Percentiles rank a stretch among this genome's conserved stretches.
These are phyloP conservation scores for Drosophila kanekoi DNA, from an alignment of 2,888 invertebrate genomes.

Conservation along the genomic window DNA sequence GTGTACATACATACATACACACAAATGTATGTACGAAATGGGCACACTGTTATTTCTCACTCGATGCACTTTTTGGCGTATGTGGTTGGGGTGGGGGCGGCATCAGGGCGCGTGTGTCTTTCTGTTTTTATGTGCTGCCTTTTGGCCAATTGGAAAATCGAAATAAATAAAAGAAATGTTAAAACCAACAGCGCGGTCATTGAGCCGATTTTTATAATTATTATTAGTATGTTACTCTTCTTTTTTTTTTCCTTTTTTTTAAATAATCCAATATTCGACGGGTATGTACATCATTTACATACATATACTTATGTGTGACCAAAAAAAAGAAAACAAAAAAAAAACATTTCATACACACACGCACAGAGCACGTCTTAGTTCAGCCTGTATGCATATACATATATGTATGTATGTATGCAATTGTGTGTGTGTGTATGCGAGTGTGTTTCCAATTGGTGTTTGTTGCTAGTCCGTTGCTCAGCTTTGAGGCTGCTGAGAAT, in stretches of 20 bases:
- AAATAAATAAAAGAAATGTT: constrained; percentile 42
- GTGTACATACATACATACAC: constrained; percentile 4
- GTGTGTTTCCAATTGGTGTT: constrained; percentile 62
- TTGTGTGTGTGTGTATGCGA: constrained; percentile 19
- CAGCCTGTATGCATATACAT: constrained; percentile 48
- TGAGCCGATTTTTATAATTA: constrained; percentile 42
- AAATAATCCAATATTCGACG: constrained; percentile 24
- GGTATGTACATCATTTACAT: constrained; percentile 32
- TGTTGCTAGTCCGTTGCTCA: constrained; percentile 62
- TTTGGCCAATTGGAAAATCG: constrained; percentile 54
- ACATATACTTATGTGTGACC: constrained; percentile 21
- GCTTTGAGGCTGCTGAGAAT: constrained; percentile 59
- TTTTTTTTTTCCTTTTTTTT: background rate
- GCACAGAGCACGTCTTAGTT: constrained; percentile 53
- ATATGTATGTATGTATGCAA: constrained; percentile 55
- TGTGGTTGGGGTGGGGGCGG: background rate
- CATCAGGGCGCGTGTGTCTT: constrained; percentile 24
- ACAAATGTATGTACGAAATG: constrained; percentile 32
- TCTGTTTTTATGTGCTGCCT: constrained; percentile 27
- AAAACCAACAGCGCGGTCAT: constrained; percentile 45
- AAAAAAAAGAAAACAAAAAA: constrained; percentile 34
- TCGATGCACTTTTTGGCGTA: constrained; percentile 55
- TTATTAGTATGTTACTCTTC: constrained; percentile 19
- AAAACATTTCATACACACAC: constrained; percentile 46
- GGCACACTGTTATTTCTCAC: constrained; percentile 60